Base-by-base conservation (phyloP, 2,888 invertebrate species). In the Lottia gigantea region DNA sequence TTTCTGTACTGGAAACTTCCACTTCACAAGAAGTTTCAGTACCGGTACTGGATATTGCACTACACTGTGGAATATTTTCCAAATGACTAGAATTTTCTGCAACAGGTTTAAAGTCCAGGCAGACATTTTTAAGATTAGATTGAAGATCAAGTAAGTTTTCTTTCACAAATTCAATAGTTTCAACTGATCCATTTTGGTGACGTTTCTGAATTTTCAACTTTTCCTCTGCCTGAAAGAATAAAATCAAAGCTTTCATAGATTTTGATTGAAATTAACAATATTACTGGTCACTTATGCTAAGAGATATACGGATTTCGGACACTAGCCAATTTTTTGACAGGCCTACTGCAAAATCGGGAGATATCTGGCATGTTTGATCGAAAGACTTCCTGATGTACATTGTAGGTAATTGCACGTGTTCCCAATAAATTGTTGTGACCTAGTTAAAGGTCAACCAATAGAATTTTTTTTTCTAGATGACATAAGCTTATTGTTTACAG, bases 81-180 rank as follows among this genome's bases (percentile, higher is more conserved):
- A 40, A 40, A 40, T 40, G 19, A 55, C 23, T 55, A 23, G 55
- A 55, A 55, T 19, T 12, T 19, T 23, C 14, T 23, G 55, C 14
- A 19, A 23, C 12, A 55, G 55, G 11, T 23, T 55, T 55, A 23
- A 23, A 12, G 55, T 40, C 40, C 40, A 8, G 1, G 40, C 40
- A 40, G 19, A 55, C 55, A 55, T 79, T 75, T n/a, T 64, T 73
- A 40, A 85, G 73, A 49, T 76, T 77, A 49, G 78, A 74, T 72
- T 85, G 84, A 26, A 87, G 81, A 40, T 76, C 74, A 16, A 83
- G 71, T 31, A 87, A 82, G 75, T 88, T 85, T 45, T 76, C 75
- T 73, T 83, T 86, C 16, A 87, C 87, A 47, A 82, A 80, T 61
- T 82, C 76, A n/a, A 88, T 74, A 11, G 86, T 83, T 64, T 80